Evolutionary conservation across 2,113 vertebrate genomes (phyloP), one percentile per base, ranked within the genome.

Genomic region (Xiphophorus couchianus): DNA sequence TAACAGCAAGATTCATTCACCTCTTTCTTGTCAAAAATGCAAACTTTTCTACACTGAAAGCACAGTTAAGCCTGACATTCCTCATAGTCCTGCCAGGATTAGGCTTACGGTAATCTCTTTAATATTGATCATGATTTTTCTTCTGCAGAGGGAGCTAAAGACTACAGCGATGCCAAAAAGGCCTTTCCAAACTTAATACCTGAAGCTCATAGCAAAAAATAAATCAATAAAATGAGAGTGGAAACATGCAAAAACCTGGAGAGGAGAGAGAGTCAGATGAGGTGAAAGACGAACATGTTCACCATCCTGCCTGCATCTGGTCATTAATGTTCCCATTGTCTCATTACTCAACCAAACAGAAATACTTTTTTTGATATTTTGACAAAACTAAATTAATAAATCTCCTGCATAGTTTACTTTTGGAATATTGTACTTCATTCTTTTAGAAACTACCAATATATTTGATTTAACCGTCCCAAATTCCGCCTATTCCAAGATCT

Each of bases 221-320:
- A 11, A 37, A 37, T 37, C 9, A 37, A 37, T 11, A 11, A 37
- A 37, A 11, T 37, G 9, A 37, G 10, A 2, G 13, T 15, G 39
- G 39, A 42, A 42, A 42, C 39, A 15, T 42, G 13, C 3, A 15
- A 42, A 42, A 54, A 9, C 15, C 15, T 69, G 62, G 30, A 37
- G 6, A 71, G 27, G 25, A 73, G 42, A 35, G 31, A 68, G 11
- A 78, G 14, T 33, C 30, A 3, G 30, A 30, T 61, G 19, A 76
- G 79, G 67, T 66, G 62, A 86, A 83, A 82, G 82, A 64, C 79
- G 33, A 13, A 74, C 58, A 15, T 61, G 67, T 68, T 73, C 74
- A 22, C 19, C 64, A 63, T 62, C 5, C 64, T 42, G 66, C 13
- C 71, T 74, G 77, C 62, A 28, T 70, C 66, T 67, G 67, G 17